A percentile compares a stretch with the other conserved stretches of the same genome.
Evolutionary conservation across 2,888 invertebrate genomes (phyloP).

Genomic region (Melieria omissa): DNA sequence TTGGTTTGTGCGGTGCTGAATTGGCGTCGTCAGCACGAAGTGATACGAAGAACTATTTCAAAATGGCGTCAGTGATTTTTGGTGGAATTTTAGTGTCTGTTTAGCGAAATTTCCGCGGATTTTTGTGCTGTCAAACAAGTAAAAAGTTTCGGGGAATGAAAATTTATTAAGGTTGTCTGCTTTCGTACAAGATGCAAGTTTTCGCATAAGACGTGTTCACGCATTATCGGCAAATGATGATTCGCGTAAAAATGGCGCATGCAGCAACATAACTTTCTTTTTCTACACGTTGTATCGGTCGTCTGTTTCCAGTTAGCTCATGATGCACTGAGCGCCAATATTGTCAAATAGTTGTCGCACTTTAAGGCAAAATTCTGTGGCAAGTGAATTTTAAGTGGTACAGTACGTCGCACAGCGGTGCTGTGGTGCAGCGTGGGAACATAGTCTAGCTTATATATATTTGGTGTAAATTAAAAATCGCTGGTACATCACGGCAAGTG

Average conservation of each 20-base stretch:
- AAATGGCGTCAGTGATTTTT: conserved; percentile 54
- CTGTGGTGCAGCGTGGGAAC: conserved; percentile 28
- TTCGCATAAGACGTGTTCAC: conserved; percentile 16
- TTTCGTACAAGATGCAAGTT: conserved; percentile 3
- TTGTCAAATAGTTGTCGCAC: background rate
- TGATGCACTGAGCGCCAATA: background rate
- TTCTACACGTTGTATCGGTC: conserved; percentile 39
- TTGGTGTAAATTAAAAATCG: conserved; percentile 15
- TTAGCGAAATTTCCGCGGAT: conserved; percentile 31
- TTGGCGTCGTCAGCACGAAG: conserved; percentile 22
- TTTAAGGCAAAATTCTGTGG: conserved; percentile 10
- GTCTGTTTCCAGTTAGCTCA: background rate
- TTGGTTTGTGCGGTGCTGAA: conserved; percentile 20
- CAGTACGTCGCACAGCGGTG: conserved; percentile 19
- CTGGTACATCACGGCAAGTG: background rate
- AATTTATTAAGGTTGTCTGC: conserved; percentile 27
- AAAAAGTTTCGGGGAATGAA: conserved; percentile 37
- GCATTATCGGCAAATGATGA: conserved; percentile 14
- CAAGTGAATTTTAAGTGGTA: conserved; percentile 25
- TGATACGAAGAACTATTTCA: conserved; percentile 42
- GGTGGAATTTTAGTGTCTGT: conserved; percentile 41
- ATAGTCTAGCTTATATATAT: conserved; percentile 15
- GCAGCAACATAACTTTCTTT: conserved; percentile 62
- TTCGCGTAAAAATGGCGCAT: conserved; percentile 61
- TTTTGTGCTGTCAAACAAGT: conserved; percentile 21